Percentiles rank a stretch among this genome's conserved stretches.
Evolutionary conservation across 2,888 invertebrate species (phyloP).

Genomic region (Athetis lepigone): DNA sequence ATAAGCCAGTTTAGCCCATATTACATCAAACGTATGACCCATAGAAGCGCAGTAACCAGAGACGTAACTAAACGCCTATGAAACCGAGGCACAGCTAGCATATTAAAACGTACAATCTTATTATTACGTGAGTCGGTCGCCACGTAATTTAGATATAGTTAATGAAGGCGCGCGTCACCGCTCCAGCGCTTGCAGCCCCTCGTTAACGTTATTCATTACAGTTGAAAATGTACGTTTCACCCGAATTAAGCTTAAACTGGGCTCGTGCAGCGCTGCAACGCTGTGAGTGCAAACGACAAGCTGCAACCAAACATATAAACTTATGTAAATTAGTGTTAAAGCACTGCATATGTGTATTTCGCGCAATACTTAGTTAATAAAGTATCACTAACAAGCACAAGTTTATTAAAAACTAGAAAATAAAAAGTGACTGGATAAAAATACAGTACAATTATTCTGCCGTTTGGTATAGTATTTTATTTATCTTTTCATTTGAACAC

Average conservation of each 20-base stretch:
- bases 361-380: no score
- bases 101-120: slow-evolving; percentile 45
- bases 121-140: slow-evolving; percentile 51
- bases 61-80: no score
- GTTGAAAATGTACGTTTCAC: slow-evolving; percentile 55
- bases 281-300: slow-evolving; percentile 42
- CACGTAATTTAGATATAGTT: slow-evolving; percentile 62
- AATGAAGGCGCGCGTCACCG: slow-evolving; percentile 59
- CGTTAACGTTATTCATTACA: slow-evolving; percentile 63
- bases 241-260: slow-evolving; percentile 59
- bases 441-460: no score
- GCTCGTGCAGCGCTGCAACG: slow-evolving; percentile 35
- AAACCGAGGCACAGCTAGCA: slow-evolving; percentile 43
- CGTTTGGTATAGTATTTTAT: no score
- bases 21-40: no score
- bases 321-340: slow-evolving; percentile 40
- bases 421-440: no score
- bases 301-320: slow-evolving; percentile 39
- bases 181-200: slow-evolving; percentile 43
- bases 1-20: no score
- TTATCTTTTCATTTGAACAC: no score
- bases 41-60: no score
- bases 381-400: no score
- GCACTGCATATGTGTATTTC: slow-evolving; percentile 2
- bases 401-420: no score